Evolutionary conservation across 2,113 vertebrate species (phyloP), one percentile per base, ranked within the genome.

Genomic region (Etia nguti): DNA sequence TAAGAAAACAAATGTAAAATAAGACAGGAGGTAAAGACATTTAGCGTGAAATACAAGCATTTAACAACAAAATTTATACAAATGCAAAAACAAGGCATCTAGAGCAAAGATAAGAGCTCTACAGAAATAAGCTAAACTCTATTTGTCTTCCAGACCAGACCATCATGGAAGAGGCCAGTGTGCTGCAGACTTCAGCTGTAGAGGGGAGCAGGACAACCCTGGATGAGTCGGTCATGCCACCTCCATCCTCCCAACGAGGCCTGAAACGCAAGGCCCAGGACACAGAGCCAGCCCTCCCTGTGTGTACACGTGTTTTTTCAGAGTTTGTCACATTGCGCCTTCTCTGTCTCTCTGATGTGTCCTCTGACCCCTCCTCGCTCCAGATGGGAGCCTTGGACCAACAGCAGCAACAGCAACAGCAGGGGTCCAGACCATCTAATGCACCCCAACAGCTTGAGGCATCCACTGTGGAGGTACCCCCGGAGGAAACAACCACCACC

Each of bases 201-300:
- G 98, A 99, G 87, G 96, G 98, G 81, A 99, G 98, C 96, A 96
- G 98, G 90, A 98, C 98, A 31, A 96, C 97, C 26, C 10, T 99
- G 88, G 98, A 99, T 6, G 98, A 99, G 38, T 95, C 98, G 0
- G 96, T 97, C 85, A 99, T 99, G 98, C 98, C 98, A 0, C 98
- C 98, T 0, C 98, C 98, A 1, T 97, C 98, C 6, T 96, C 97
- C 81, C 98, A 97, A 77, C 96, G 95, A 2, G 97, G 97, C 2
- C 93, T 98, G 22, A 99, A 99, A 86, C 97, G 98, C 90, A 99
- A 99, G 91, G 96, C 97, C 13, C 97, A 97, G 57, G 98, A 99
- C 81, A 91, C 97, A 3, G 98, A 99, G 10, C 96, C 98, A 15
- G 97, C 97, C 24, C 92, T 99, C 84, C 97, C 97, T n/a, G 98